Conservation (phyloP, 2,113 vertebrate genomes). For the Sitta europaea region DNA sequence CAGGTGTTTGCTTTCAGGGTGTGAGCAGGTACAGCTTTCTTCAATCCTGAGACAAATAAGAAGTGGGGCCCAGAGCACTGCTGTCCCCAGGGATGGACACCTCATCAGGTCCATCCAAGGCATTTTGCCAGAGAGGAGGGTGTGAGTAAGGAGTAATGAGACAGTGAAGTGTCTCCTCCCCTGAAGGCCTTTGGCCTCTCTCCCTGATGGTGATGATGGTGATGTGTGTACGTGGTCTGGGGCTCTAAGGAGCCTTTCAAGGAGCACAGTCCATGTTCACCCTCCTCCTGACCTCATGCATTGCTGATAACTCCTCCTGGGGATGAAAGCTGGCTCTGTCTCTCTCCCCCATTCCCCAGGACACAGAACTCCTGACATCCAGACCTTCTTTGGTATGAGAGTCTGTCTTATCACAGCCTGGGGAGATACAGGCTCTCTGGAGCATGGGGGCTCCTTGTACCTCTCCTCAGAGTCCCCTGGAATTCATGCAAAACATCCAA, state of each 20-base stretch:
- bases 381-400: conserved; percentile 57
- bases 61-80: not conserved
- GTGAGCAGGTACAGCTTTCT: not conserved
- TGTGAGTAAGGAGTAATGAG: rapidly evolving
- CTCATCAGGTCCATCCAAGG: rapidly evolving
- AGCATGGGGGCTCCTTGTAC: not conserved
- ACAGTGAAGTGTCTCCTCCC: not conserved
- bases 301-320: not conserved
- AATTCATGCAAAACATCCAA: not conserved
- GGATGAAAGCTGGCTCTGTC: not conserved
- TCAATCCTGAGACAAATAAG: not conserved
- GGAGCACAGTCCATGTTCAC: not conserved
- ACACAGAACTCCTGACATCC: not conserved
- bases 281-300: rapidly evolving
- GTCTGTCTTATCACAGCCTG: conserved; percentile 1
- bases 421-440: not conserved
- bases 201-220: rapidly evolving
- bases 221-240: not conserved
- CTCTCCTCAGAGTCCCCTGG: not conserved
- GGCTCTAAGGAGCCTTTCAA: not conserved
- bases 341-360: not conserved
- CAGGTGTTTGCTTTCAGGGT: not conserved
- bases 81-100: not conserved
- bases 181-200: not conserved
- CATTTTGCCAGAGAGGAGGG: not conserved